Conservation (phyloP, 1,140 invertebrate species). For the Cydia strobilella region DNA sequence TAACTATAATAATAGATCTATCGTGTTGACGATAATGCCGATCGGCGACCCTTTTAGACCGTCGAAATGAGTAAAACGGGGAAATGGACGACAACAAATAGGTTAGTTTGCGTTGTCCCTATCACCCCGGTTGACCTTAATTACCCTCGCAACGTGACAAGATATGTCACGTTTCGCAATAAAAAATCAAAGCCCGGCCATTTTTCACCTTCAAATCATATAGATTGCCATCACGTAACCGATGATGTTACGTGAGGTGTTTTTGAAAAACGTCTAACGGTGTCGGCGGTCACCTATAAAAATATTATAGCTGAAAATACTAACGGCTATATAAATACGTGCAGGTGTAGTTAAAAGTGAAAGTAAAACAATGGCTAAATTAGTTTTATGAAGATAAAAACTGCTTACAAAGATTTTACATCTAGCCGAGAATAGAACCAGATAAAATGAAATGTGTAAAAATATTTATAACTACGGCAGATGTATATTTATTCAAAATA, state of each 20-base stretch:
- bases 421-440: no score
- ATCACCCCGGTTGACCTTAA: conserved; percentile 2
- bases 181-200: not conserved
- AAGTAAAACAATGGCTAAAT: no score
- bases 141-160: no score
- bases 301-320: not conserved
- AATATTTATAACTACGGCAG: no score
- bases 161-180: conserved; percentile 9
- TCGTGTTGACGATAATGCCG: not conserved
- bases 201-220: conserved; percentile 24
- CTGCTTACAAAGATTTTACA: no score
- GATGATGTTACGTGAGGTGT: conserved; percentile 4
- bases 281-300: not conserved
- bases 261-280: not conserved
- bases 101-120: not conserved
- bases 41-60: no score
- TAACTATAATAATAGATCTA: not conserved
- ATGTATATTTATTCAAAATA: no score
- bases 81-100: not conserved
- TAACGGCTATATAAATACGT: no score
- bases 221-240: conserved; percentile 15
- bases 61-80: not conserved
- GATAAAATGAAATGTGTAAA: no score
- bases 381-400: no score
- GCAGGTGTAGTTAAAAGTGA: no score